Evolutionary conservation across 2,888 invertebrate species (phyloP), one percentile per base, ranked within the genome.

Genomic region (Zelleria hepariella): DNA sequence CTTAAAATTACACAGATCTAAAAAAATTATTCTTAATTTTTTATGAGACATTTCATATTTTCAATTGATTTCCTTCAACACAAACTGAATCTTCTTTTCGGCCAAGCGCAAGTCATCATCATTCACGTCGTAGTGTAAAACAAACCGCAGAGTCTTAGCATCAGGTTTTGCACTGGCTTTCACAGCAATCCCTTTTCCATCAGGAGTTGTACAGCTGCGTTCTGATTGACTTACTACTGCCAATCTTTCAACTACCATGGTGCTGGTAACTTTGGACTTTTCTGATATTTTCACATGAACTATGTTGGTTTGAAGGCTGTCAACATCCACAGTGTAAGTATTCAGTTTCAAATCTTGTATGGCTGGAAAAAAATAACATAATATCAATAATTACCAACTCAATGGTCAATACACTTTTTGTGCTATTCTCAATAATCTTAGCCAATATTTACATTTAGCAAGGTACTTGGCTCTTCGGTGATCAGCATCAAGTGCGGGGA

Each of bases 401-500:
- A n/a, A n/a, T n/a, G n/a, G n/a, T n/a, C n/a, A n/a, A n/a, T n/a
- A n/a, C n/a, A n/a, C n/a, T n/a, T n/a, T n/a, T n/a, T n/a, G n/a
- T n/a, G n/a, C n/a, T n/a, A n/a, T n/a, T n/a, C n/a, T n/a, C n/a
- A n/a, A n/a, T n/a, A n/a, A n/a, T n/a, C n/a, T n/a, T n/a, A n/a
- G n/a, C n/a, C n/a, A n/a, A n/a, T 32, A 32, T 32, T 49, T 81
- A 92, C 92, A 92, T 80, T 89, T 76, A 15, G 93, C 94, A 59
- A 95, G 89, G 64, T 77, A 75, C 53, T 77, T 75, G 0, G 92
- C 90, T 63, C 90, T 89, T 32, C 79, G 74, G 73, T 96, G 95
- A 77, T 96, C 96, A 1, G 90, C 84, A n/a, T 79, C 74, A 48
- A 96, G 80, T 52, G 92, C 83, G 2, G 92, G 91, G 4, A 93